Conservation (phyloP, 2,888 invertebrate genomes). For the Orchesella flavescens region DNA sequence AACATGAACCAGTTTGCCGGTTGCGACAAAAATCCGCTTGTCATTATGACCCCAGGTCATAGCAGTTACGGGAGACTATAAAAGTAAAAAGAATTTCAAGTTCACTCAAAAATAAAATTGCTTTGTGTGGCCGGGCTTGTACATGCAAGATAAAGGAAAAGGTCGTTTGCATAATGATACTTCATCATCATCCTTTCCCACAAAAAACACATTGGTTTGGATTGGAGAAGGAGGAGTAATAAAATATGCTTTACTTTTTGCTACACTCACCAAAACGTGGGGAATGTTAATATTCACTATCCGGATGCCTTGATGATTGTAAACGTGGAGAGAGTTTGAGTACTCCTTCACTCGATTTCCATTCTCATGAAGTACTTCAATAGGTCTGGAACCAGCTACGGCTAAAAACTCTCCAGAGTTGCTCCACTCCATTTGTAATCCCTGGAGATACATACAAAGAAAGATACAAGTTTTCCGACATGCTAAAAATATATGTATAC, state of each 20-base stretch:
- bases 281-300: slow-evolving; percentile 88
- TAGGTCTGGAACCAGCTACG: slow-evolving; percentile 82
- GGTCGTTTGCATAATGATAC: slow-evolving; percentile 55
- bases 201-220: background rate
- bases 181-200: background rate
- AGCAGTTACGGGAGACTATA: slow-evolving; percentile 88
- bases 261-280: slow-evolving; percentile 79
- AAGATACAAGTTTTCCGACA: too few relatives aligned
- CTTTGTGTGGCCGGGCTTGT: background rate
- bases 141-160: slow-evolving; percentile 37
- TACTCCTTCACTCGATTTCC: slow-evolving; percentile 76
- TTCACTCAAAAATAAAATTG: slow-evolving; percentile 3
- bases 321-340: slow-evolving; percentile 91
- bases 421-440: slow-evolving; percentile 94
- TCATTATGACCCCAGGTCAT: slow-evolving; percentile 99
- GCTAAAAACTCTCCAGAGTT: slow-evolving; percentile 93
- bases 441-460: slow-evolving; percentile 77
- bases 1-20: slow-evolving; percentile 89
- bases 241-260: background rate
- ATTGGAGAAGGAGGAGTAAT: background rate
- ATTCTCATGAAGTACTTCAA: slow-evolving; percentile 71
- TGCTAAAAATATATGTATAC: too few relatives aligned
- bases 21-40: slow-evolving; percentile 92
- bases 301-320: slow-evolving; percentile 87
- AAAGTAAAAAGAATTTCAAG: slow-evolving; percentile 68